Percentiles rank a stretch among this genome's conserved stretches.
Conservation (phyloP, 2,113 vertebrate genomes). For the Percina caprodes region DNA sequence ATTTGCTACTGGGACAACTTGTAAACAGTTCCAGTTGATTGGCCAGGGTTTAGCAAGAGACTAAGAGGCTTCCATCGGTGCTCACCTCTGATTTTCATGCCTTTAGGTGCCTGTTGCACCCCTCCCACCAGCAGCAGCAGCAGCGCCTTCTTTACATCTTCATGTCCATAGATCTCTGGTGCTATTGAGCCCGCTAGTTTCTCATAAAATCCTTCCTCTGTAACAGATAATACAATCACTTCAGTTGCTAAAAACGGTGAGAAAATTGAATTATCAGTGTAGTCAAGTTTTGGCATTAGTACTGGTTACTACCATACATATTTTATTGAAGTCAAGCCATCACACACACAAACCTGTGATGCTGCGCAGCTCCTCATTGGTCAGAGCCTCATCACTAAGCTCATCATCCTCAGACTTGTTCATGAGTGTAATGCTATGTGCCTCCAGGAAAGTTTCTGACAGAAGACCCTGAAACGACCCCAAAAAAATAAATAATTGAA, state of each 20-base stretch:
- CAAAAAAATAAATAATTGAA: not conserved
- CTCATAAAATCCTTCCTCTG: slow-evolving; percentile 95
- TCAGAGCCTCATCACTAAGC: slow-evolving; percentile 84
- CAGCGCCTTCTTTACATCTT: slow-evolving; percentile 95
- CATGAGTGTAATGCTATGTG: slow-evolving; percentile 89
- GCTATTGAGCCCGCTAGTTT: slow-evolving; percentile 92
- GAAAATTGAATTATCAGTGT: no score
- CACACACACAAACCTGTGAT: slow-evolving; percentile 84
- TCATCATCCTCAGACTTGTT: slow-evolving; percentile 92
- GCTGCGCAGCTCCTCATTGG: slow-evolving; percentile 87
- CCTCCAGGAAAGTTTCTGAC: slow-evolving; percentile 93
- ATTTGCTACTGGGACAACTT: not conserved
- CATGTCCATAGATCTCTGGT: slow-evolving; percentile 94
- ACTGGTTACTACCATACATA: no score
- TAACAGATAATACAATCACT: not conserved
- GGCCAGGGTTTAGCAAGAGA: no score
- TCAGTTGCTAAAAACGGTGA: not conserved
- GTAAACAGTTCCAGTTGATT: no score
- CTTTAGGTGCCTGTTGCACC: slow-evolving; percentile 89
- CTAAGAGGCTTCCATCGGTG: no score
- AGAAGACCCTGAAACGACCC: slow-evolving; percentile 86
- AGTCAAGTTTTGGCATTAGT: not conserved
- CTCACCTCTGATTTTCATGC: slow-evolving; percentile 95
- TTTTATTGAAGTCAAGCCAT: no score
- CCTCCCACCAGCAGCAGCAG: slow-evolving; percentile 93